Percentiles rank a stretch among this genome's conserved stretches.
These are phyloP conservation scores for Ctenodactylus gundi DNA, from an alignment of 2,113 vertebrate species.

Conservation along the genomic window DNA sequence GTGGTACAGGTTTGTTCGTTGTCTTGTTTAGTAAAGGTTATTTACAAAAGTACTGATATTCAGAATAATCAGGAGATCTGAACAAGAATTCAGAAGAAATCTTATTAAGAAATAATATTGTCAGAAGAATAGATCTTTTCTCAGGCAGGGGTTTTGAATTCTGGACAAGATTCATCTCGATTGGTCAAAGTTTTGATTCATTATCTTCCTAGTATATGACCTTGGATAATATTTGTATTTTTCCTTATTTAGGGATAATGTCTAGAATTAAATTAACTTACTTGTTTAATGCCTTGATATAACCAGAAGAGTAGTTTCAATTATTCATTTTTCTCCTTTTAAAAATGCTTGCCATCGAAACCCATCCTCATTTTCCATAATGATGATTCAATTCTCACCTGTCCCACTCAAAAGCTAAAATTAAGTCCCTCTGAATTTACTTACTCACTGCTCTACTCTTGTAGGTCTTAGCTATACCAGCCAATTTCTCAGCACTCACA, in stretches of 20 bases:
- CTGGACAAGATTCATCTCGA: background rate
- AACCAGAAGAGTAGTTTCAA: background rate
- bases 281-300: conserved; percentile 34
- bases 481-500: background rate
- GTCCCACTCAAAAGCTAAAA: background rate
- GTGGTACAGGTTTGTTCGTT: background rate
- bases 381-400: conserved; percentile 16
- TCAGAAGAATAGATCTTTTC: background rate
- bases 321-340: background rate
- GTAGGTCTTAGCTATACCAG: background rate
- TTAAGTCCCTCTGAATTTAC: background rate
- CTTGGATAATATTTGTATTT: background rate
- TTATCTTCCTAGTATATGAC: background rate
- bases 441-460: too few species aligned
- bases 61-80: background rate
- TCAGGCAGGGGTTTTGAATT: background rate
- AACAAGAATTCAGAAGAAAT: background rate
- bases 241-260: background rate
- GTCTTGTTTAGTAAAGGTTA: background rate
- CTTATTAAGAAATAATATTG: background rate
- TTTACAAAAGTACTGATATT: background rate
- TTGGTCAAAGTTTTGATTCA: background rate
- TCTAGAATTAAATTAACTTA: background rate
- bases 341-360: conserved; percentile 14
- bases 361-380: background rate